These are phyloP conservation scores for Myotis lucifugus DNA, from an alignment of 2,113 vertebrate genomes.

Conservation along the genomic window DNA sequence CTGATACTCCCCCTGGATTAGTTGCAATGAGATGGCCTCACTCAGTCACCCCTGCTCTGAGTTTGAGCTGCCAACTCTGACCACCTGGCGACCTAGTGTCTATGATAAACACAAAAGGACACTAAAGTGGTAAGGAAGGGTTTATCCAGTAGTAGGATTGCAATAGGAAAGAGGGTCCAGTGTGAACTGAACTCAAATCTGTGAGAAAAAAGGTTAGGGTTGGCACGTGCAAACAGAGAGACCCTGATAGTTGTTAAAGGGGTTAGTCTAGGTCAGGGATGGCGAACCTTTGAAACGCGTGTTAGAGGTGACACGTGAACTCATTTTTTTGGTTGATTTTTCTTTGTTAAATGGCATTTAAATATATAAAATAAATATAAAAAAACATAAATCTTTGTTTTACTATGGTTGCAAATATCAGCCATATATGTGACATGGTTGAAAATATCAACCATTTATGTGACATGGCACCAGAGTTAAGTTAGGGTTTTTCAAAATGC, in stretches of 20 bases:
- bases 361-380: too few species aligned
- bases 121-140: background rate
- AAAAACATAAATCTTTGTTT: too few species aligned
- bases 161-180: background rate
- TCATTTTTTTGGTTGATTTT: too few species aligned
- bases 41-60: background rate
- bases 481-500: too few species aligned
- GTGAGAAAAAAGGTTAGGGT: background rate
- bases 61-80: background rate
- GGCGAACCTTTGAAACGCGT: too few species aligned
- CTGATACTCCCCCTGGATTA: background rate
- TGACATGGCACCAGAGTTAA: too few species aligned
- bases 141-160: background rate
- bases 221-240: background rate
- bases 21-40: background rate
- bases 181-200: background rate
- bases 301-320: too few species aligned
- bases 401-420: too few species aligned
- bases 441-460: too few species aligned
- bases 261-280: too few species aligned
- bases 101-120: background rate
- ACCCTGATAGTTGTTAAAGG: fast-evolving
- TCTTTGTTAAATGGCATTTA: too few species aligned
- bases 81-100: background rate
- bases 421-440: too few species aligned